Evolutionary conservation across 92 coral and sea anemone genomes (phyloP), one percentile per base, ranked within the genome.

Genomic region (Zoanthus sociatus): DNA sequence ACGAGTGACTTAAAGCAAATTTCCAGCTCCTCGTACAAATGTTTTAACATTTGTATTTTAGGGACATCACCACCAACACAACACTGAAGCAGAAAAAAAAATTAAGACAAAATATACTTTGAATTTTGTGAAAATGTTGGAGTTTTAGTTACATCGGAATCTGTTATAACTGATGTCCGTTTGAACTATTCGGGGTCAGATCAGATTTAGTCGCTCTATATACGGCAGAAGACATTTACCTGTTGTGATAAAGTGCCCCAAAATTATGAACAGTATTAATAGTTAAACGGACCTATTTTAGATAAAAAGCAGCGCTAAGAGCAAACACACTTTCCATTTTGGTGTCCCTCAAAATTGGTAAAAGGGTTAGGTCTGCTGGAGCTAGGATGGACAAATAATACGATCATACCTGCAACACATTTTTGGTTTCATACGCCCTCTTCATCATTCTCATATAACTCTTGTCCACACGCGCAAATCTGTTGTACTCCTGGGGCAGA

Each of bases 61-160:
- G 99, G 99, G 7, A 97, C 98, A 77, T 97, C 99, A 26, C 98
- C 99, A 37, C 99, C 99, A 45, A 97, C 98, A 87, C 99, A 97
- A 61, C 99, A 97, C 99, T 97, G 48, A 0, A 77, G 15, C 72
- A 78, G 8, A 16, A 33, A 66, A 50, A 66, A 54, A 4, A 77
- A 31, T 10, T 37, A 37, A 37, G 42, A 4, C 4, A 37, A 37
- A 37, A 37, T 37, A 37, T 37, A 37, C 42, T 37, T 37, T 37
- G 42, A 0, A 37, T 37, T 37, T 37, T 4, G 42, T 1, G 4
- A 37, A 37, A 37, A 37, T 37, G 42, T 37, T 37, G 42, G 42
- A 37, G 4, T 37, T 37, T 37, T 37, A 37, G 42, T 37, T 2
- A 37, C 42, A 37, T 37, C 42, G 4, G 42, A 37, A 37, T 37